Conservation (phyloP, 2,888 invertebrate genomes). For the Sinopyrophorus schimmeli region DNA sequence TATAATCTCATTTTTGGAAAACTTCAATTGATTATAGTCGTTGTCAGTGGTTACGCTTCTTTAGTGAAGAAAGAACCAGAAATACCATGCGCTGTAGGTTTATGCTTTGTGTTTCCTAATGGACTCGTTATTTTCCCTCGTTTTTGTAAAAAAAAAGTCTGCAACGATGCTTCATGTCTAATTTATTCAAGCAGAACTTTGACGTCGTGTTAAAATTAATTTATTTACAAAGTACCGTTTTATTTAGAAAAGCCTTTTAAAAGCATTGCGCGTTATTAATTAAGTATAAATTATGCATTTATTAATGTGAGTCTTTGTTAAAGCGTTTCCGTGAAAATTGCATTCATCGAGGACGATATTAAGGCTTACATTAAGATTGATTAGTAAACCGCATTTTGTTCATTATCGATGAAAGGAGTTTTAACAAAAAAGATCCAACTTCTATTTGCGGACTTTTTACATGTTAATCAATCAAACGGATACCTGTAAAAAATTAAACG, state of each 20-base stretch:
- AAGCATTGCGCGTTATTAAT: slow-evolving; percentile 5
- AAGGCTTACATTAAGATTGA: no score
- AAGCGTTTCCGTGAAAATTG: no score
- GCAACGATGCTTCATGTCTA: slow-evolving; percentile 6
- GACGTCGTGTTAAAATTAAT: slow-evolving; percentile 7
- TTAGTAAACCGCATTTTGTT: no score
- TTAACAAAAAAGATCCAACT: no score
- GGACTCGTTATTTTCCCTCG: slow-evolving; percentile 15
- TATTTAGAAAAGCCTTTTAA: slow-evolving; percentile 8
- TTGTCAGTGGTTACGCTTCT: slow-evolving; percentile 16
- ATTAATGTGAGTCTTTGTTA: no score
- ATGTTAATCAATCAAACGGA: slow-evolving; percentile 13
- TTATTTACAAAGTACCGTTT: slow-evolving; percentile 8
- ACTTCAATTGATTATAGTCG: slow-evolving; percentile 13
- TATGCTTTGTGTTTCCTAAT: slow-evolving; percentile 13
- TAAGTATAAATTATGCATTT: slow-evolving; percentile 11
- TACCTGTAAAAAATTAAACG: slow-evolving; percentile 23
- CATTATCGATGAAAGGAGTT: no score
- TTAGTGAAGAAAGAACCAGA: slow-evolving; percentile 6
- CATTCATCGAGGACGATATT: no score
- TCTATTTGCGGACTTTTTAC: no score
- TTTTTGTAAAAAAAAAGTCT: slow-evolving; percentile 2
- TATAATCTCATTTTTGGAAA: slow-evolving; percentile 8
- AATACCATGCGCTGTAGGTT: slow-evolving; percentile 7
- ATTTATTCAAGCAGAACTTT: slow-evolving; percentile 11